Percentiles rank a stretch among this genome's conserved stretches.
These are phyloP conservation scores for Acheta domesticus DNA, from an alignment of 2,888 invertebrate genomes.

Conservation along the genomic window DNA sequence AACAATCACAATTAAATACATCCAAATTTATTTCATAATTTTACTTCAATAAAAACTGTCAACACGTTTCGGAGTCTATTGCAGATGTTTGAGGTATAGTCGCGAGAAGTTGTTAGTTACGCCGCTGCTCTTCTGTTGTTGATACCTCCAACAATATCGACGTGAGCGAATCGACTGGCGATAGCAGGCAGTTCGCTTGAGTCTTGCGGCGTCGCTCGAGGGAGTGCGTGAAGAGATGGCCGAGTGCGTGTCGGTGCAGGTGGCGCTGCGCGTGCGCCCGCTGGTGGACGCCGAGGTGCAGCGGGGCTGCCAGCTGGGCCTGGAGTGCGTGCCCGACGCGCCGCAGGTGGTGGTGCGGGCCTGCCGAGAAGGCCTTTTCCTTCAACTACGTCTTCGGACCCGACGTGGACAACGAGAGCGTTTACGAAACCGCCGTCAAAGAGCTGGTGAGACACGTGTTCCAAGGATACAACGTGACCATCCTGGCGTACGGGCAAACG, in stretches of 20 bases:
- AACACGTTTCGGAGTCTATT: no score
- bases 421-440: conserved; percentile 71
- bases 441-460: conserved; percentile 72
- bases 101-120: no score
- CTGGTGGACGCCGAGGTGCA: conserved; percentile 67
- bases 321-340: conserved; percentile 61
- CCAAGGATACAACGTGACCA: conserved; percentile 88
- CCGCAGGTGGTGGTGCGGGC: conserved; percentile 55
- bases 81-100: no score
- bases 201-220: no score
- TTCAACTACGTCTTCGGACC: conserved; percentile 79
- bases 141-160: no score
- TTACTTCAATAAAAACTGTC: no score
- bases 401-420: conserved; percentile 63
- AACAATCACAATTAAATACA: no score
- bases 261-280: conserved; percentile 80
- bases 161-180: no score
- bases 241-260: conserved; percentile 61
- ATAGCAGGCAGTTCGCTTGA: no score
- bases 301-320: conserved; percentile 70
- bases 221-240: background rate
- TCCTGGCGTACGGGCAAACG: conserved; percentile 92
- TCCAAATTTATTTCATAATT: no score
- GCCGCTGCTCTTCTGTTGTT: no score
- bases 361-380: conserved; percentile 68